These are phyloP conservation scores for Willisornis vidua DNA, from an alignment of 2,113 vertebrate genomes.

Conservation along the genomic window DNA sequence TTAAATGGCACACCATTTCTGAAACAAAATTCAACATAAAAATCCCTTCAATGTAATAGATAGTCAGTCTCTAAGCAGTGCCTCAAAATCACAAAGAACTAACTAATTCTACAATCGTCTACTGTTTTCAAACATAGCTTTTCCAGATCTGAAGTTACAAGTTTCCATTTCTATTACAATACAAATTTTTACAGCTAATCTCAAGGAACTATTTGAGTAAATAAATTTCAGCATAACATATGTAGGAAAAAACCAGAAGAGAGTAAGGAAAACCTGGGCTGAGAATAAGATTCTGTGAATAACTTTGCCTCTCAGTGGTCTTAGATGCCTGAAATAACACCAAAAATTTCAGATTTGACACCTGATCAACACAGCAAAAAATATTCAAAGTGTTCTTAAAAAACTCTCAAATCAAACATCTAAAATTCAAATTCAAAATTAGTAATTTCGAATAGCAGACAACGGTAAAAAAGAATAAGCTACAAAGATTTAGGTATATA, in stretches of 20 bases:
- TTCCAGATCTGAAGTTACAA: neutral
- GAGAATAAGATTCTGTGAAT: neutral
- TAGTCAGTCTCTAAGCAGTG: neutral
- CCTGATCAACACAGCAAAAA: neutral
- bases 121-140: neutral
- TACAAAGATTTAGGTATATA: neutral
- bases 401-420: neutral
- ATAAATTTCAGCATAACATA: neutral
- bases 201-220: neutral
- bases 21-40: neutral
- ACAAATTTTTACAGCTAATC: neutral
- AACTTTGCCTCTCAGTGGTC: neutral
- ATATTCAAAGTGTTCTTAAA: neutral
- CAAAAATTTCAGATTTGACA: neutral
- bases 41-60: neutral
- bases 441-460: neutral
- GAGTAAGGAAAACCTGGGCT: neutral
- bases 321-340: neutral
- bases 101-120: neutral
- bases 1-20: neutral
- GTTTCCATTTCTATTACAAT: neutral
- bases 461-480: neutral
- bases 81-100: neutral
- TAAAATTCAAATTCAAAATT: neutral
- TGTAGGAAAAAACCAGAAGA: neutral